Evolutionary conservation across 2,888 invertebrate genomes (phyloP).

Genomic region (Mongoloraphidia duomilia): DNA sequence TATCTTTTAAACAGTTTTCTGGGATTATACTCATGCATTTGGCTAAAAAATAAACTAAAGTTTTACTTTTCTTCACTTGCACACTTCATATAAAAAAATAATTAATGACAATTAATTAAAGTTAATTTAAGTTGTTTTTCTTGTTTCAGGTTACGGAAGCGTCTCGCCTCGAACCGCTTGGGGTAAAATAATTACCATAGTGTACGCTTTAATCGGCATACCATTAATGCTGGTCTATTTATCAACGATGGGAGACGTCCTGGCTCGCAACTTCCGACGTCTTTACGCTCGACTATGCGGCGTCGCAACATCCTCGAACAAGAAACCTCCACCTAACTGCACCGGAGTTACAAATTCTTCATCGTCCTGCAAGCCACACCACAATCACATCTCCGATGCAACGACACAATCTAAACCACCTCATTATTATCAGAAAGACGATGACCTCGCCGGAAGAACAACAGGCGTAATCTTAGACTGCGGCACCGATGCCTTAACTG

Average conservation of each 20-base stretch:
- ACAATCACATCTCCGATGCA: conserved; percentile 17
- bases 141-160: conserved; percentile 63
- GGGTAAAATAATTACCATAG: conserved; percentile 68
- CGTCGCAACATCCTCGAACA: conserved; percentile 11
- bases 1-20: too few species aligned
- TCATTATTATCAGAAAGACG: conserved; percentile 13
- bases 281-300: conserved; percentile 45
- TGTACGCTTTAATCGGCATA: conserved; percentile 75
- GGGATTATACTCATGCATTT: too few species aligned
- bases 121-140: conserved; percentile 8
- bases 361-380: conserved; percentile 7
- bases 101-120: too few species aligned
- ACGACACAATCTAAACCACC: conserved; percentile 16
- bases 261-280: conserved; percentile 64
- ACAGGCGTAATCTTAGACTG: conserved; percentile 28
- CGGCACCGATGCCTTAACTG: conserved; percentile 13
- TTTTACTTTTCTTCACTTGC: too few species aligned
- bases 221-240: conserved; percentile 79
- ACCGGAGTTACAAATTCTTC: not conserved
- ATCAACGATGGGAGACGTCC: conserved; percentile 72
- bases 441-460: conserved; percentile 25
- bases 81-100: too few species aligned
- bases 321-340: not conserved
- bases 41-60: too few species aligned
- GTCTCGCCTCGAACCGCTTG: conserved; percentile 66